Conservation (phyloP, 2,113 vertebrate species). For the Anhinga anhinga region DNA sequence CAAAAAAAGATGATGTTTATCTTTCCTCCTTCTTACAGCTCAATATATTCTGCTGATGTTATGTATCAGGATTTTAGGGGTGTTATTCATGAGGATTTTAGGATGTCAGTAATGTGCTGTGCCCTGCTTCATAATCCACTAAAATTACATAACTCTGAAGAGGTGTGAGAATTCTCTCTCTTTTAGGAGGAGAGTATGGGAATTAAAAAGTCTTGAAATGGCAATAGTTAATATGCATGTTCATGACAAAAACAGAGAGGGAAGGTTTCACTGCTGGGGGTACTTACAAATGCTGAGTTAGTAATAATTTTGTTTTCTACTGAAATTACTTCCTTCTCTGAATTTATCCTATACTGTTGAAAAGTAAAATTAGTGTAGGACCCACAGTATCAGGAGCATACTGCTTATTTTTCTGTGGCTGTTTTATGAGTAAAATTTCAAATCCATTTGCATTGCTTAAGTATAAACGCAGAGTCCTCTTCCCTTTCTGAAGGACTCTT, state of each 20-base stretch:
- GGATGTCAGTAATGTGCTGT: not conserved
- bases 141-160: not conserved
- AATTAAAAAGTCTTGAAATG: not conserved
- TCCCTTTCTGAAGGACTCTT: not conserved
- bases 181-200: not conserved
- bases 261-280: not conserved
- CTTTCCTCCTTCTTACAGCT: not conserved
- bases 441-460: not conserved
- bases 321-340: not conserved
- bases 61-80: not conserved
- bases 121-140: not conserved
- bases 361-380: not conserved
- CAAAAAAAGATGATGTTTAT: not conserved
- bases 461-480: not conserved
- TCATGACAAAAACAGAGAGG: not conserved
- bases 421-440: not conserved
- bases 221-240: not conserved
- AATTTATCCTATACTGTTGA: not conserved
- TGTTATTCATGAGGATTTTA: not conserved
- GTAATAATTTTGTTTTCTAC: not conserved
- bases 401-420: not conserved
- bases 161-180: not conserved
- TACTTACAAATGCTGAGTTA: not conserved
- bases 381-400: rapidly evolving
- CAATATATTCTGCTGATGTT: not conserved